Percentiles rank a stretch among this genome's conserved stretches.
Conservation (phyloP, 2,888 invertebrate species). For the Zele albiditarsus region DNA sequence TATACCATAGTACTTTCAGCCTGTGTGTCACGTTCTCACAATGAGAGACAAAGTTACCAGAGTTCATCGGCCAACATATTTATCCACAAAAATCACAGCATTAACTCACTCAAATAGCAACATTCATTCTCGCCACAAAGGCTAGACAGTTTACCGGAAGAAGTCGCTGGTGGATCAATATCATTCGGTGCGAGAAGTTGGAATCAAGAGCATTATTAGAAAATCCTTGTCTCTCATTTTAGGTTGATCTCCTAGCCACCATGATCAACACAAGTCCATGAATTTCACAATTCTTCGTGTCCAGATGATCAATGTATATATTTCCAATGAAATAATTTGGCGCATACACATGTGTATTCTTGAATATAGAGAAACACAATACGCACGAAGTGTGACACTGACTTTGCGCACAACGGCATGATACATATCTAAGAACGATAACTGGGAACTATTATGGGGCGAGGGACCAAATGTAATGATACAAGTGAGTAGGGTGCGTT, state of each 20-base stretch:
- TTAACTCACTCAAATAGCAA: constrained; percentile 22
- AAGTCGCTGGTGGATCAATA: constrained; percentile 19
- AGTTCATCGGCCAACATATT: neutral
- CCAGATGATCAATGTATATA: neutral
- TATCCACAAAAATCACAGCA: constrained; percentile 18
- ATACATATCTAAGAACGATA: constrained; percentile 4
- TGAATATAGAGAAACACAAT: neutral
- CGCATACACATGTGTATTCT: neutral
- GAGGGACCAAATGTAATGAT: constrained; percentile 19
- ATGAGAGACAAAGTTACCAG: neutral
- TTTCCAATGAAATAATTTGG: neutral
- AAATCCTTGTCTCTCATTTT: constrained; percentile 23
- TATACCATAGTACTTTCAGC: too few species aligned
- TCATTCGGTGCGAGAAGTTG: constrained; percentile 21
- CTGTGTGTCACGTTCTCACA: neutral
- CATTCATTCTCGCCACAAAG: neutral
- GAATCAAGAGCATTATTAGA: constrained; percentile 28
- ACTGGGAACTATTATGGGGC: neutral
- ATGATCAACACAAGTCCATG: constrained; percentile 18
- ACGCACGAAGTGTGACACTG: neutral
- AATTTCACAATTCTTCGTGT: constrained; percentile 5
- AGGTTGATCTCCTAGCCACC: constrained; percentile 13
- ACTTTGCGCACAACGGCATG: neutral
- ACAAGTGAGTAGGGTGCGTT: constrained; percentile 15
- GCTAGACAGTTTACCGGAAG: neutral